Base-by-base conservation (phyloP, 1,140 invertebrate genomes). In the Cherax quadricarinatus region DNA sequence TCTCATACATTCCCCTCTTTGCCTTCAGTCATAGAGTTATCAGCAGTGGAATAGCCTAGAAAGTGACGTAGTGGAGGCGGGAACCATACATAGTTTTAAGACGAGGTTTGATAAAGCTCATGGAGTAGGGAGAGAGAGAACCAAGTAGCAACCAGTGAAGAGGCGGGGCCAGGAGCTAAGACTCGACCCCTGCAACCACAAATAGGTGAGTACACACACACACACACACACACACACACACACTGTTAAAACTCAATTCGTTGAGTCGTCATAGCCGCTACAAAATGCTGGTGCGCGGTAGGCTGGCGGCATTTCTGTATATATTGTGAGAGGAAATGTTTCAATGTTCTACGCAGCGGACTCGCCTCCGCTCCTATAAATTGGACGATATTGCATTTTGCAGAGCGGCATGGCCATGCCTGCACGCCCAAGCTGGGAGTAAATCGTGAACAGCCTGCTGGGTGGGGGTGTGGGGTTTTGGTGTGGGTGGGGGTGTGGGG, bases 371-470 rank as follows among this genome's bases (percentile, higher is more conserved):
- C 83, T 48, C n/a, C 83, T 18, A 85, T 85, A 85, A 85, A 85
- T 85, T 85, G 83, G 83, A 85, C 83, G 83, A 85, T 85, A 85
- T 85, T 85, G 83, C 83, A 85, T 85, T 85, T 85, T 85, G 83
- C 62, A 70, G 60, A 85, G 60, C 83, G 60, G 83, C 30, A 24
- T 60, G 30, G 70, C 66, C 60, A 60, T 18, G 62, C 83, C 60
- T n/a, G 48, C 10, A 18, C 53, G 12, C 60, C 57, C 30, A 62
- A n/a, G 30, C 83, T 70, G n/a, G 21, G 83, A 85, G 83, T 85
- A 85, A 85, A 85, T 85, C 83, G 60, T 85, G 53, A 30, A 57
- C 62, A 70, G n/a, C 18, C 60, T 49, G 83, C 48, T 62, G 82
- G 82, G 53, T 30, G 82, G 62, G 18, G 53, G 53, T 4, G 53